Conservation (phyloP, 2,113 vertebrate species). For the Holacanthus passer region DNA sequence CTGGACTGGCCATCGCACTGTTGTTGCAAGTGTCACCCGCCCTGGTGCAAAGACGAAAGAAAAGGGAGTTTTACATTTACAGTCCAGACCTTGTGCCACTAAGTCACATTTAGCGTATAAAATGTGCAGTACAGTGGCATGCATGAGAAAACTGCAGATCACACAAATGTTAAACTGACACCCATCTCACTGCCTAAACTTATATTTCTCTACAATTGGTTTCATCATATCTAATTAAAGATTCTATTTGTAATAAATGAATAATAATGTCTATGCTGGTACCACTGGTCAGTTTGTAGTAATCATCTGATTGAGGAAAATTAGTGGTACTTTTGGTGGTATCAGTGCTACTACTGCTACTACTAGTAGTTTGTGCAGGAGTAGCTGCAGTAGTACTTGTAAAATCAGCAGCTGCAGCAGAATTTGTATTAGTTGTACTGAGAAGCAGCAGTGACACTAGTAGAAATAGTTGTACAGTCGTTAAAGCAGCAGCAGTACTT, state of each 20-base stretch:
- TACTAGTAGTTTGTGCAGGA: background rate
- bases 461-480: background rate
- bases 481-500: background rate
- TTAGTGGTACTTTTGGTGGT: background rate
- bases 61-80: conserved; percentile 4
- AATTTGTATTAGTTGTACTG: background rate
- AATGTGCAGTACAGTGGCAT: background rate
- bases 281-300: background rate
- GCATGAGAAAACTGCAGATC: background rate
- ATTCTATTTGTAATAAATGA: background rate
- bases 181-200: no score
- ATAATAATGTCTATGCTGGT: background rate
- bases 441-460: background rate
- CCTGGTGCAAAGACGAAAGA: conserved; percentile 23
- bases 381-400: background rate
- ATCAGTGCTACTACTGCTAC: background rate
- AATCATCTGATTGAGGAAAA: background rate
- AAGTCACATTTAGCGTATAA: background rate
- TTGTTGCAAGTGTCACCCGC: background rate
- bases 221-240: background rate
- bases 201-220: background rate
- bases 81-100: background rate
- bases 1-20: conserved; percentile 68
- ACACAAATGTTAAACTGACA: background rate
- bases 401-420: background rate